Evolutionary conservation across 2,113 vertebrate species (phyloP), one percentile per base, ranked within the genome.

Genomic region (Xenopus borealis): DNA sequence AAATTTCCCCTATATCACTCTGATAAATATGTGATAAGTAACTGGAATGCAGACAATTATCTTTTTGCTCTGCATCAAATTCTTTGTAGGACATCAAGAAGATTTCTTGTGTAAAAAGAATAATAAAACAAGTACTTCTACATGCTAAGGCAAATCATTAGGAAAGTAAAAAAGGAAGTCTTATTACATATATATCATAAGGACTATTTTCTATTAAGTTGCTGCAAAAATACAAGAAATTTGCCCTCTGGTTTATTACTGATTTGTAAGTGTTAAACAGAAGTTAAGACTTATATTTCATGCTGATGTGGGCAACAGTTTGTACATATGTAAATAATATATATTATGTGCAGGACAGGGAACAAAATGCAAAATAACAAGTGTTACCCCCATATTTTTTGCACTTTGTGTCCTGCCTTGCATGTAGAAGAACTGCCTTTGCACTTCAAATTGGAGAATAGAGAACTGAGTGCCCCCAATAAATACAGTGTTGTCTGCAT

Each of bases 31-130:
- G 66, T 33, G 23, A 40, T n/a, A 67, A 62, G 55, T 46, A 67
- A 18, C 64, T 55, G 50, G 18, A 58, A 68, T 16, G 19, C 52
- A 75, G 64, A 10, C 55, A 75, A 75, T 75, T 75, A 75, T 75
- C 14, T 50, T 67, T 67, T 52, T 19, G 2, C 23, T 19, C 40
- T 33, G 44, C 65, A 61, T 68, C 72, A 68, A 68, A 74, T 74
- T n/a, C 53, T 27, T 74, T 66, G 16, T 53, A 45, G 30, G 47
- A 75, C 64, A 75, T 75, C 64, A 75, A 75, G 64, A 16, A 58
- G 23, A 75, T 19, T 61, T 67, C 72, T 75, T 40, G 66, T 59
- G 19, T 67, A 75, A 58, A 67, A 10, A 40, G 44, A 59, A 66
- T 46, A 10, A 59, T 64, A 68, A 67, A 68, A 68, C 16, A 12